A percentile compares a stretch with the other conserved stretches of the same genome.
Evolutionary conservation across 1,140 invertebrate genomes (phyloP).

Genomic region (Nasonia giraulti): DNA sequence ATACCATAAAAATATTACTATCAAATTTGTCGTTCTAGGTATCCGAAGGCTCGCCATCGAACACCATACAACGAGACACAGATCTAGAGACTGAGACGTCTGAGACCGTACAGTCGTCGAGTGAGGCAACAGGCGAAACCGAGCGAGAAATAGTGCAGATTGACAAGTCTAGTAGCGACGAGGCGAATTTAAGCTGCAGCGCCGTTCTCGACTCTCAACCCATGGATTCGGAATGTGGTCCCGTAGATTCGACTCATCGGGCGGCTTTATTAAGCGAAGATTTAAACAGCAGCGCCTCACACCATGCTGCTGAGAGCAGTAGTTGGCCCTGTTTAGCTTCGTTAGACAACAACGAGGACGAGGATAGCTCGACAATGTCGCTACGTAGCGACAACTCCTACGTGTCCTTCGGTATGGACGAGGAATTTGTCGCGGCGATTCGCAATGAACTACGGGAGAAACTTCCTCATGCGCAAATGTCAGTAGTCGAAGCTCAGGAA

Average conservation of each 20-base stretch:
- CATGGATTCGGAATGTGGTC: background rate
- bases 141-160: constrained; percentile 44
- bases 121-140: constrained; percentile 51
- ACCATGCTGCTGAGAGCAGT: background rate
- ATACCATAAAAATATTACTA: background rate
- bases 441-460: constrained; percentile 82
- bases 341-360: constrained; percentile 61
- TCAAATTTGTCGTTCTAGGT: background rate
- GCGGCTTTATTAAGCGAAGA: constrained; percentile 1
- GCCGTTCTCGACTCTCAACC: constrained; percentile 13
- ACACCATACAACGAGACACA: constrained; percentile 36
- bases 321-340: constrained; percentile 21
- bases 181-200: constrained; percentile 23
- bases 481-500: constrained; percentile 68
- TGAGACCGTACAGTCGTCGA: constrained; percentile 47
- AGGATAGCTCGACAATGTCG: constrained; percentile 71
- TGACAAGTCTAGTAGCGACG: constrained; percentile 39
- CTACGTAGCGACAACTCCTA: constrained; percentile 73
- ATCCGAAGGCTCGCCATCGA: background rate
- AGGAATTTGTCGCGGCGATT: constrained; percentile 82
- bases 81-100: constrained; percentile 44
- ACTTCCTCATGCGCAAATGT: constrained; percentile 80
- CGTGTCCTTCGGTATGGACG: constrained; percentile 79
- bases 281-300: background rate
- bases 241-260: background rate